Evolutionary conservation across 2,888 invertebrate species (phyloP), one percentile per base, ranked within the genome.

Genomic region (Margaritifera margaritifera): DNA sequence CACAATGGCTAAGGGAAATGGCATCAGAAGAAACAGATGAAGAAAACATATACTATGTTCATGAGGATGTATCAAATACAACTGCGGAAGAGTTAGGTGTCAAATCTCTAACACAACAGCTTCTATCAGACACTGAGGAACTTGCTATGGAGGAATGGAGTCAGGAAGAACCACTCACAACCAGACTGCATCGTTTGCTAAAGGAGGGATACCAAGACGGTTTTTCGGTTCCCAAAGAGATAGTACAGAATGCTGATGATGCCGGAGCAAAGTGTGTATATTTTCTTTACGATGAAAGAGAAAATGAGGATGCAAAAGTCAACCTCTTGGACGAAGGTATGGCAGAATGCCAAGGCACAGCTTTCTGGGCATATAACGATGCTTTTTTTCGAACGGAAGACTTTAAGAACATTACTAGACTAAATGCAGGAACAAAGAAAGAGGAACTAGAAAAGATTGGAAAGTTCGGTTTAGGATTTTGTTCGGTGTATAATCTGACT

Each of bases 181-280:
- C 71, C 42, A 67, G 85, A 19, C 74, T 86, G 6, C 76, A 77
- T n/a, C 72, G 69, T 42, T 68, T 85, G 6, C 70, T 86, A 11
- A 64, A 75, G 62, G 79, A 84, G 24, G 68, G 68, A 3, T 86
- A 86, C 74, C 78, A 75, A 24, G 86, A 86, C 74, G 86, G 86
- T 8, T 77, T 86, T 50, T 77, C 85, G 19, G 75, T 86, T 27
- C 80, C 83, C 20, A 85, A 84, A 59, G 85, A 85, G 70, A 63
- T 85, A 20, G 72, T 85, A 24, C 85, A 85, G 64, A 84, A 85
- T 72, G 83, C 84, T 25, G 85, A 85, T 72, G 84, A 84, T 72
- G 85, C 84, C 15, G 81, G 77, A 5, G 83, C 83, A 8, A 74
- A n/a, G n/a, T n/a, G n/a, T n/a, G n/a, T n/a, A n/a, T n/a, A n/a